Conservation (phyloP, 2,888 invertebrate genomes). For the Epinotia brunnichana region DNA sequence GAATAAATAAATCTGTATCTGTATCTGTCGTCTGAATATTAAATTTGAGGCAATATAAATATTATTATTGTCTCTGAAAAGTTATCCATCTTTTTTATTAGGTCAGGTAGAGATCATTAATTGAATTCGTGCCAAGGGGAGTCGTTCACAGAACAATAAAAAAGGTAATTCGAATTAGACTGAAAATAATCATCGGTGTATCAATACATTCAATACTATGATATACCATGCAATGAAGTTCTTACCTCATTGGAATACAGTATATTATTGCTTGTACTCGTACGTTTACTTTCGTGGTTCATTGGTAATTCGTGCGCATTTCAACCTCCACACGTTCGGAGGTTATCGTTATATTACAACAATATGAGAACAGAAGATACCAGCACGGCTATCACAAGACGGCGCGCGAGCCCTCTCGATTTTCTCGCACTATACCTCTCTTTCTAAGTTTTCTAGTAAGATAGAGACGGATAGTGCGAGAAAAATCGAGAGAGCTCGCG, state of each 20-base stretch:
- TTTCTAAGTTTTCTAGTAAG: no score
- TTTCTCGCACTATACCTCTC: no score
- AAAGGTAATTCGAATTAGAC: conserved; percentile 45
- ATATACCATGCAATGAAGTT: not conserved
- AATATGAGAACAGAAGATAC: not conserved
- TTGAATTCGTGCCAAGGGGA: conserved; percentile 62
- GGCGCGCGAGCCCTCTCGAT: no score
- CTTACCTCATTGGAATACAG: conserved; percentile 1
- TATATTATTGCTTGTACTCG: not conserved
- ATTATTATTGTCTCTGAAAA: conserved; percentile 2
- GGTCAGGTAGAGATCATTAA: conserved; percentile 47
- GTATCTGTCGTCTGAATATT: not conserved
- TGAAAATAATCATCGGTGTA: conserved; percentile 9
- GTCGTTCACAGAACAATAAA: conserved; percentile 57
- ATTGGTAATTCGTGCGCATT: not conserved
- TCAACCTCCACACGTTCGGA: conserved; percentile 12
- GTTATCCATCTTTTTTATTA: conserved; percentile 17
- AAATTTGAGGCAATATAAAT: not conserved
- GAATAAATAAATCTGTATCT: no score
- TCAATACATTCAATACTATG: not conserved
- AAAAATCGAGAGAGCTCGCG: no score
- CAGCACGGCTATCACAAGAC: not conserved
- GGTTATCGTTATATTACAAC: conserved; percentile 1
- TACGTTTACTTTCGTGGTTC: not conserved
- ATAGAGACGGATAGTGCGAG: no score